These are phyloP conservation scores for Charina bottae DNA, from an alignment of 2,113 vertebrate genomes.

Conservation along the genomic window DNA sequence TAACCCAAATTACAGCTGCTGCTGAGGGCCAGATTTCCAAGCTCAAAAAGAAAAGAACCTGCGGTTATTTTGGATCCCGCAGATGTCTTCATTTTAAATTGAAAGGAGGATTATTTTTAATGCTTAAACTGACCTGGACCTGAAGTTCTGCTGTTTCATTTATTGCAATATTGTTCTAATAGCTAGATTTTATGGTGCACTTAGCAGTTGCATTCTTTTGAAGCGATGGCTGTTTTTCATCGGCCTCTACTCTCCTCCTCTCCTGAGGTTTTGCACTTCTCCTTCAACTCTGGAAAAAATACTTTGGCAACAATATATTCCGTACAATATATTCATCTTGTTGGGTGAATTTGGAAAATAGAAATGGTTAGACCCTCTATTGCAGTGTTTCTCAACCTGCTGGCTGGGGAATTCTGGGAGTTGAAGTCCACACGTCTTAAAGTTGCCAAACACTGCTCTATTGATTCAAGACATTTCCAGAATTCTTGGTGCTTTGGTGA, in stretches of 20 bases:
- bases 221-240: neutral
- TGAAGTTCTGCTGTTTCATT: neutral
- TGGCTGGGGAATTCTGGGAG: no score
- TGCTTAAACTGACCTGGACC: neutral
- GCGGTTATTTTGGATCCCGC: neutral
- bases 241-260: neutral
- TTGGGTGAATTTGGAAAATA: neutral
- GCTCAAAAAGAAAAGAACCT: neutral
- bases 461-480: neutral
- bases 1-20: neutral
- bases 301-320: neutral
- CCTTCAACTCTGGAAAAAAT: neutral
- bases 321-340: neutral
- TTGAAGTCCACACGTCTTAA: no score
- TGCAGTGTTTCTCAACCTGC: no score
- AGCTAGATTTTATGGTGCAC: neutral
- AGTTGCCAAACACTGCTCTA: no score
- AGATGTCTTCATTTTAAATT: neutral
- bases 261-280: neutral
- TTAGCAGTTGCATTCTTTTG: neutral
- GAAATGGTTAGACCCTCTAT: neutral
- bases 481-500: neutral
- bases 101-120: neutral
- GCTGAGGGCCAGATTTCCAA: neutral
- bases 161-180: neutral